These are phyloP conservation scores for Raja brachyura DNA, from an alignment of 2,113 vertebrate species.

Conservation along the genomic window DNA sequence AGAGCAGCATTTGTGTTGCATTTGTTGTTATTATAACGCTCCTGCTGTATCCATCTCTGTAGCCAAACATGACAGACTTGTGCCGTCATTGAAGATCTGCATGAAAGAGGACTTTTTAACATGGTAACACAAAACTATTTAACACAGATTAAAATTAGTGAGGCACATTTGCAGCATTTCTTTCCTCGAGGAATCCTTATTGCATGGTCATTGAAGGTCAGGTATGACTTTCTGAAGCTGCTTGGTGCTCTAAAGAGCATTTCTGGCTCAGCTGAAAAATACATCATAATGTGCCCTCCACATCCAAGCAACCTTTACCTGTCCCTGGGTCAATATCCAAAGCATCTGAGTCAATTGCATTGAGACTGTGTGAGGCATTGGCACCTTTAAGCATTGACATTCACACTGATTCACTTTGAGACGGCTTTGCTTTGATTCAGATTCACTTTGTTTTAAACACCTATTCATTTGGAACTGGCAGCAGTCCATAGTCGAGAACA, in stretches of 20 bases:
- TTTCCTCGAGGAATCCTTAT: background rate
- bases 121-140: background rate
- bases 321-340: background rate
- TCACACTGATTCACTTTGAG: background rate
- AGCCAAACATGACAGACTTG: background rate
- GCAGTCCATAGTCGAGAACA: background rate
- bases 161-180: background rate
- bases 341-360: no score
- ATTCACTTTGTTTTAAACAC: background rate
- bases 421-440: background rate
- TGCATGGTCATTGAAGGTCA: background rate
- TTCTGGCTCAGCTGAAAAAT: conserved; percentile 1
- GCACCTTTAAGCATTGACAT: no score
- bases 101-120: background rate
- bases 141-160: background rate
- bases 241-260: background rate
- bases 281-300: background rate
- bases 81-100: background rate
- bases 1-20: background rate
- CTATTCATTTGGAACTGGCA: background rate
- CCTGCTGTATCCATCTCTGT: background rate
- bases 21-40: background rate
- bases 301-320: background rate
- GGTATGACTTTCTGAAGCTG: background rate
- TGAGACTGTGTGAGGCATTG: no score